These are phyloP conservation scores for Centropus bengalensis DNA, from an alignment of 2,113 vertebrate species.

Conservation along the genomic window DNA sequence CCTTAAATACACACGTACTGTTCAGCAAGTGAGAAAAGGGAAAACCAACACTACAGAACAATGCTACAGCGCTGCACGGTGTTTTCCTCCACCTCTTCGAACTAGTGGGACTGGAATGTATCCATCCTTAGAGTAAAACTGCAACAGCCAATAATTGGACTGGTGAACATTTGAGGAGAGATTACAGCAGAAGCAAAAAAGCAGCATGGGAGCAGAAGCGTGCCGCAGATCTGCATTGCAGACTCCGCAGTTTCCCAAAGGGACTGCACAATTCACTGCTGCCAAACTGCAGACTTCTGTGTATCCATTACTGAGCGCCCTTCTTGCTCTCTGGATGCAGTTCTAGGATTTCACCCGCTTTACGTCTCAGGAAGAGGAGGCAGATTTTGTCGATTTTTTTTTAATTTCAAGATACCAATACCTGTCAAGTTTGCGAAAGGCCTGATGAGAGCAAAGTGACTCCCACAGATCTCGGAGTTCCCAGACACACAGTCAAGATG, in stretches of 20 bases:
- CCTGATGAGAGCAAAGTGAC: not conserved
- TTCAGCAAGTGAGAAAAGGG: not conserved
- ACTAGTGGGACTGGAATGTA: not conserved
- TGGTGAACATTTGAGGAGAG: not conserved
- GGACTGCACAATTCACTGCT: not conserved
- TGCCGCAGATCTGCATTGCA: conserved; percentile 38
- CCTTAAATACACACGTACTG: not conserved
- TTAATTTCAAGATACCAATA: not conserved
- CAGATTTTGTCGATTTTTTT: not conserved
- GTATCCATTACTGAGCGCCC: not conserved
- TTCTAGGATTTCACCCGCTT: not conserved
- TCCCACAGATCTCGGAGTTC: not conserved
- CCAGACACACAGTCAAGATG: not conserved
- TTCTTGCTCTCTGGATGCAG: not conserved
- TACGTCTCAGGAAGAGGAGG: not conserved
- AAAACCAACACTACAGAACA: not conserved
- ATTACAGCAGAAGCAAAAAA: not conserved
- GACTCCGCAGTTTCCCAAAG: conserved; percentile 8
- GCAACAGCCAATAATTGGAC: not conserved
- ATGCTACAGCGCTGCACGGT: not conserved
- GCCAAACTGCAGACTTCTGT: not conserved
- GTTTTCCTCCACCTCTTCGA: not conserved
- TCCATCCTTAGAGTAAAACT: not conserved
- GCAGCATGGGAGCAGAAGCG: not conserved
- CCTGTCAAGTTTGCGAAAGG: not conserved